Evolutionary conservation across 1,140 invertebrate genomes (phyloP).

Genomic region (Colletes latitarsis): DNA sequence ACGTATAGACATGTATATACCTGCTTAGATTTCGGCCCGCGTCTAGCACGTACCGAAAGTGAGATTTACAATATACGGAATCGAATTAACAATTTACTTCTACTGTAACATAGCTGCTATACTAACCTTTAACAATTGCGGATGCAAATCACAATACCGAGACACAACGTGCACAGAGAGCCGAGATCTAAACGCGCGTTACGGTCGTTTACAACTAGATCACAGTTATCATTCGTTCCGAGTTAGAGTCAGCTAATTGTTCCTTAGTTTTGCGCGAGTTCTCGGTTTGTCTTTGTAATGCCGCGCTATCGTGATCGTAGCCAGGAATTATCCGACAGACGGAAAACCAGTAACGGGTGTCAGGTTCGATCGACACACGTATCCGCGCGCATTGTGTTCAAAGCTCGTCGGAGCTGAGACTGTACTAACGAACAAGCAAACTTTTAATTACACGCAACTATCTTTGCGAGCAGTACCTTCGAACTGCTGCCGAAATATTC

Average conservation of each 20-base stretch:
- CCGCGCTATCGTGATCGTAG: constrained; percentile 17
- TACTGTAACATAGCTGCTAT: not conserved
- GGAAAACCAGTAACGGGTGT: constrained; percentile 5
- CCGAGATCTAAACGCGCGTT: constrained; percentile 26
- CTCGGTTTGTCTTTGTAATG: not conserved
- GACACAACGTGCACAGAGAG: not conserved
- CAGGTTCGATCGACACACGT: not conserved
- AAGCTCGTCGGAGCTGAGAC: constrained; percentile 41
- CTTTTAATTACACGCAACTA: constrained; percentile 29
- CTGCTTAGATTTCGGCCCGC: constrained; percentile 21
- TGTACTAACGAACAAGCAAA: constrained; percentile 24
- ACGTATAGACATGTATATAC: not conserved
- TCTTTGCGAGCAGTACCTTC: constrained; percentile 1
- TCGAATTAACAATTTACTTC: not conserved
- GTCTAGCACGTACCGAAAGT: constrained; percentile 2
- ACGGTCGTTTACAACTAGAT: not conserved
- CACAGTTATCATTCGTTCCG: not conserved
- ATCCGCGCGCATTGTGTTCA: constrained; percentile 55
- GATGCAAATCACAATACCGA: not conserved
- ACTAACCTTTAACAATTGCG: not conserved
- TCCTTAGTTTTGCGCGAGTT: not conserved
- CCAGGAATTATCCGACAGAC: not conserved
- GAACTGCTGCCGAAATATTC: constrained; percentile 1
- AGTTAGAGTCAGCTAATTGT: not conserved
- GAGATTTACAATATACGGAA: not conserved